These are phyloP conservation scores for Heterochromis multidens DNA, from an alignment of 2,113 vertebrate species.

Conservation along the genomic window DNA sequence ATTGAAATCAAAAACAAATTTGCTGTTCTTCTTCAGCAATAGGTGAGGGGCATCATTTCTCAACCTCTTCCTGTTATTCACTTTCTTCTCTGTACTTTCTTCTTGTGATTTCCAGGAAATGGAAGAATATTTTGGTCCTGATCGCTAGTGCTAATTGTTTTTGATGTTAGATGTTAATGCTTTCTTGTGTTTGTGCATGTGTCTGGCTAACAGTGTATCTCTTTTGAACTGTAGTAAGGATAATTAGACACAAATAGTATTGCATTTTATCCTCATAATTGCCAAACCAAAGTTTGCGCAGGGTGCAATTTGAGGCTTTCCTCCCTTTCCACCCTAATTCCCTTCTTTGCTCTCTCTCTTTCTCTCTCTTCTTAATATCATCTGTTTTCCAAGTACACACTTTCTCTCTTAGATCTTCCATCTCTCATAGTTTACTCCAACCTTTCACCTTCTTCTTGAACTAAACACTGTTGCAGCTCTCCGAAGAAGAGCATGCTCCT, in stretches of 20 bases:
- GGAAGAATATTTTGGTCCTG: not conserved
- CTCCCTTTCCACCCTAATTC: not conserved
- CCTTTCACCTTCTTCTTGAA: not conserved
- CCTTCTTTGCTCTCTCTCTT: not conserved
- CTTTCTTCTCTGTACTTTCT: not conserved
- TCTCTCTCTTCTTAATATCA: not conserved
- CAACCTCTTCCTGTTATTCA: not conserved
- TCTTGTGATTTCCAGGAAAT: not conserved
- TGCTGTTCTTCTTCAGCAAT: not conserved
- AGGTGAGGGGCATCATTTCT: not conserved
- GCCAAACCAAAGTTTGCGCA: conserved; percentile 56
- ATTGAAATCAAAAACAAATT: not conserved
- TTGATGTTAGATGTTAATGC: not conserved
- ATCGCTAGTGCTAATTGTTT: not conserved
- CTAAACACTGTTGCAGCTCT: not conserved
- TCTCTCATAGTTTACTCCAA: not conserved
- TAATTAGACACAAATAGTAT: conserved; percentile 55
- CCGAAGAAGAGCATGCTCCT: not conserved
- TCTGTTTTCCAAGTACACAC: conserved; percentile 14
- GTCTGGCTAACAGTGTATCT: not conserved
- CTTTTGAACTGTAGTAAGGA: conserved; percentile 24
- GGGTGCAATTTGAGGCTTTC: conserved; percentile 51
- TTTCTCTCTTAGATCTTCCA: conserved; percentile 5
- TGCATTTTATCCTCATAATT: conserved; percentile 34
- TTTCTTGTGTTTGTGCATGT: conserved; percentile 24